These are phyloP conservation scores for Zaprionus gabonicus DNA, from an alignment of 1,140 invertebrate genomes.

Conservation along the genomic window DNA sequence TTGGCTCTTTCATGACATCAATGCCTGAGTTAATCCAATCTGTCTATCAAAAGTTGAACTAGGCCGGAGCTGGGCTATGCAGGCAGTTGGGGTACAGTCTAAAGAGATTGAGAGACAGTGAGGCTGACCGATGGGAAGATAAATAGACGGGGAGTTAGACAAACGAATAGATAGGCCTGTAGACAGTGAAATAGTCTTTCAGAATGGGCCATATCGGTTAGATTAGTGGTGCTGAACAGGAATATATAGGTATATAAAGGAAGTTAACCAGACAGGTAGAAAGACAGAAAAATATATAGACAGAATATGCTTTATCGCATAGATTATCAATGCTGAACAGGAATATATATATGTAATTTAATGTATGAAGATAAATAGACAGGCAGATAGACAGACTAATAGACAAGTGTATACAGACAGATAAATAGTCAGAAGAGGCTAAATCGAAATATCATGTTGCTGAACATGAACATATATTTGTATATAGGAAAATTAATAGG, in stretches of 20 bases:
- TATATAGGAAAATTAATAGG: not conserved
- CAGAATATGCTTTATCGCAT: no score
- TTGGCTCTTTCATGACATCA: not conserved
- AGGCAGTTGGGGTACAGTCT: not conserved
- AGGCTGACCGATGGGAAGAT: not conserved
- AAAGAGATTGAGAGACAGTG: not conserved
- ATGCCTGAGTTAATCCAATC: constrained; percentile 5
- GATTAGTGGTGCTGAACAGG: not conserved
- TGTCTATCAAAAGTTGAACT: not conserved
- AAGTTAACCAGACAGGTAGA: no score
- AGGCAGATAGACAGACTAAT: not conserved
- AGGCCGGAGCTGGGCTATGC: not conserved
- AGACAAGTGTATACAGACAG: not conserved
- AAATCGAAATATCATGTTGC: no score
- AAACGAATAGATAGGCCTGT: not conserved
- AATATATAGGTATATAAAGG: not conserved
- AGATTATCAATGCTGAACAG: not conserved
- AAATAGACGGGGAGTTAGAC: not conserved
- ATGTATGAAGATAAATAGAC: not conserved
- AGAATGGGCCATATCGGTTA: not conserved
- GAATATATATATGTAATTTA: not conserved
- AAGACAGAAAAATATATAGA: not conserved
- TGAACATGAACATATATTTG: not conserved
- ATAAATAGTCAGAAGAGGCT: not conserved
- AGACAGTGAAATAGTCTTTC: not conserved